Base-by-base conservation (phyloP, 1,140 invertebrate species). In the Monochamus saltuarius region DNA sequence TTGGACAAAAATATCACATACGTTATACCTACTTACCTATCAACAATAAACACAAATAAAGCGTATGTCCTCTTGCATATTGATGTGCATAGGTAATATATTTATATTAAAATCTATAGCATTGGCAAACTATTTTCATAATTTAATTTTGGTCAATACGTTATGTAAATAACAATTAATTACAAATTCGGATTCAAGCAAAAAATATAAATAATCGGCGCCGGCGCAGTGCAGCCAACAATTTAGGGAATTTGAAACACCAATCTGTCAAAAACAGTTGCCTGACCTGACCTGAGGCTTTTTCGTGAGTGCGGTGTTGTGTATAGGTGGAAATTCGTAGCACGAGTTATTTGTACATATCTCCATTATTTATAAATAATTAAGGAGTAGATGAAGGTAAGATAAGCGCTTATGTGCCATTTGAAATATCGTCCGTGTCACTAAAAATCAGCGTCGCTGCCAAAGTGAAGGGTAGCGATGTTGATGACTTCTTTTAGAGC, bases 341-440 rank as follows among this genome's bases (percentile, higher is more conserved):
- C 43, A 51, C 10, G 7, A 42, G 49, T 66, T 66, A 66, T 64
- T 67, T 60, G 54, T 66, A 66, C 62, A 70, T 70, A 70, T 66
- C 62, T 55, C 9, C 58, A 53, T 56, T 70, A 64, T 64, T 59
- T 68, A 63, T 56, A 60, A 62, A 55, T 62, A 68, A 68, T 64
- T 59, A 52, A 65, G 66, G 61, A 70, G 68, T 72, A 72, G 70
- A 72, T 72, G 70, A 72, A 72, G 70, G 70, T 72, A 67, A 61
- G 57, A 17, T 35, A 40, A 36, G 38, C 10, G 7, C 11, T 53
- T 13, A 42, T 56, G 10, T 29, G 19, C 11, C 39, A 29, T 51
- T 59, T 10, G 6, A 16, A 14, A 46, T 37, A 38, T 17, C 11
- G 10, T 49, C 42, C 10, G 10, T 56, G 16, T 22, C 51, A 42